Evolutionary conservation across 2,113 vertebrate species (phyloP).

Genomic region (Pagrus major): DNA sequence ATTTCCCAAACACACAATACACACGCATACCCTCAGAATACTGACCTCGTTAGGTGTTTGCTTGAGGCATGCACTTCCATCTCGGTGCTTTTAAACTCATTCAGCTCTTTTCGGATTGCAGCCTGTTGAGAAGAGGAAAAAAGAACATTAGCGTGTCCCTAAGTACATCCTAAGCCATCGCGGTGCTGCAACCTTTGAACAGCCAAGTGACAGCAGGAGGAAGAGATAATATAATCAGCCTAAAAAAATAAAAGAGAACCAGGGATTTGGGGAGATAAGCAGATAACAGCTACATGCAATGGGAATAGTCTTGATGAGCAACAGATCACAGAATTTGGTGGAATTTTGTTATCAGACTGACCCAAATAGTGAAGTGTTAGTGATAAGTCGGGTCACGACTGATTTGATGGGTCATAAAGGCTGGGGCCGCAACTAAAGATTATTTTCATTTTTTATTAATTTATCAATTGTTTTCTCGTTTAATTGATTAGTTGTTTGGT

Average conservation of each 20-base stretch:
- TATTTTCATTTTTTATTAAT: too few species aligned
- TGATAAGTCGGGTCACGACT: background rate
- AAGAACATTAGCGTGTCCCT: constrained; percentile 55
- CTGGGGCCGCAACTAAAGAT: too few species aligned
- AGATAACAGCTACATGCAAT: constrained; percentile 19
- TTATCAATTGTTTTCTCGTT: too few species aligned
- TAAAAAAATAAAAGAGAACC: background rate
- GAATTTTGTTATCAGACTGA: constrained; percentile 6
- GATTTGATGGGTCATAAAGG: background rate
- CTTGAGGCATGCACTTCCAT: constrained; percentile 99
- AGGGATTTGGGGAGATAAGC: constrained; percentile 40
- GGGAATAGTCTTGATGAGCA: background rate
- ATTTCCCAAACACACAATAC: constrained; percentile 1
- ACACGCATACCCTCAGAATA: constrained; percentile 15
- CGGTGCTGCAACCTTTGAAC: constrained; percentile 13
- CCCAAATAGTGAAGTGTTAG: constrained; percentile 16
- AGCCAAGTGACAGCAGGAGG: constrained; percentile 31
- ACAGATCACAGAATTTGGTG: background rate
- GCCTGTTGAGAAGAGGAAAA: constrained; percentile 84
- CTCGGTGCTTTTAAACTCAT: constrained; percentile 99
- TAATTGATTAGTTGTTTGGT: too few species aligned
- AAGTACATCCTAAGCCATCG: constrained; percentile 15
- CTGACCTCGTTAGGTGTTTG: constrained; percentile 98
- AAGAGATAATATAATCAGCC: constrained; percentile 9
- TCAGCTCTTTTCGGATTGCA: constrained; percentile 97